Conservation (phyloP, 2,113 vertebrate species). For the Chiloscyllium plagiosum region DNA sequence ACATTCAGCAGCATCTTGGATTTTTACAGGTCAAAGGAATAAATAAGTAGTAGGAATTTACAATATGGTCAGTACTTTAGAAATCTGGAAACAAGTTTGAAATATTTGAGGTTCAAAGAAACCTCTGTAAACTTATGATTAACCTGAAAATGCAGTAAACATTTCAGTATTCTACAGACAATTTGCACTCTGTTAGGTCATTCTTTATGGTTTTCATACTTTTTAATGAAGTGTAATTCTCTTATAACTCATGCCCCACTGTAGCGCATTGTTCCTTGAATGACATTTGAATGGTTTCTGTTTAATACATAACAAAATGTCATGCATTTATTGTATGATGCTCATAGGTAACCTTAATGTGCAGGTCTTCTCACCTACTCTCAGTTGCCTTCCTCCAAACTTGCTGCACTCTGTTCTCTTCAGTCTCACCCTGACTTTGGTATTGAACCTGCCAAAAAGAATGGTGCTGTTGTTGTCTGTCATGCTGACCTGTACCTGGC, state of each 20-base stretch:
- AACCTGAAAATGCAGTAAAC: neutral
- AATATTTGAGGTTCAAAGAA: neutral
- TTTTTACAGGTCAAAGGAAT: constrained; percentile 78
- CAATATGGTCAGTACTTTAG: neutral
- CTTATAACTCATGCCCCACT: neutral
- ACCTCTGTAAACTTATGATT: neutral
- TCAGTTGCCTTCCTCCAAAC: no score
- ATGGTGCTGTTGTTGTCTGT: no score
- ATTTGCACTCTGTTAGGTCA: neutral
- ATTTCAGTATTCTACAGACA: neutral
- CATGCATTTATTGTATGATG: neutral
- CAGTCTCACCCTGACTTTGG: no score
- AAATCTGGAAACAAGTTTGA: neutral
- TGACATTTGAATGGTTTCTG: neutral
- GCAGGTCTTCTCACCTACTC: neutral
- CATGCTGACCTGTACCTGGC: no score
- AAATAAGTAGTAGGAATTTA: neutral
- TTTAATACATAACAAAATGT: neutral
- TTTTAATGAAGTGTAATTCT: neutral
- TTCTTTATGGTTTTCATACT: neutral
- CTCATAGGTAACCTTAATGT: neutral
- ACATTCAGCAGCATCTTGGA: constrained; percentile 89
- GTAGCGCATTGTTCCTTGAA: neutral
- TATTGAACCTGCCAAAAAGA: no score
- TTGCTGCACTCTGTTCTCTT: no score